These are phyloP conservation scores for Cinara cedri DNA, from an alignment of 2,888 invertebrate genomes.

Conservation along the genomic window DNA sequence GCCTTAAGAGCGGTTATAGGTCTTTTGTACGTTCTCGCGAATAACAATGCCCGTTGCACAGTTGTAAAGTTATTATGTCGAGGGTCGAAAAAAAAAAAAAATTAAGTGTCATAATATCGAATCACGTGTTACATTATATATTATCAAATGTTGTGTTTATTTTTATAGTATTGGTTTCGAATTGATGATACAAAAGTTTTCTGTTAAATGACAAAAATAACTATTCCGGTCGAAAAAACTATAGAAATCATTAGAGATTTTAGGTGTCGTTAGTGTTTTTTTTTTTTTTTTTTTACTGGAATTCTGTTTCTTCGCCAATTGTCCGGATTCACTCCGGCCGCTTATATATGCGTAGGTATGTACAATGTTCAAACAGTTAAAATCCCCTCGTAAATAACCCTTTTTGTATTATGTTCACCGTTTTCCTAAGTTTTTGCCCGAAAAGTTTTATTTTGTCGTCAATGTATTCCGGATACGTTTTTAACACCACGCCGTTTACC, in stretches of 20 bases:
- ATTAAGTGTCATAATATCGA: no score
- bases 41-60: no score
- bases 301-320: not conserved
- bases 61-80: not conserved
- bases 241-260: not conserved
- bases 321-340: not conserved
- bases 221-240: no score
- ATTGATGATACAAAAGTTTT: no score
- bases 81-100: no score
- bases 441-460: slow-evolving; percentile 13
- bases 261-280: not conserved
- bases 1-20: not conserved
- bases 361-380: not conserved
- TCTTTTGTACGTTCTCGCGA: not conserved
- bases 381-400: slow-evolving; percentile 31
- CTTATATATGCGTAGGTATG: not conserved
- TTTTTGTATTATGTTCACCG: not conserved
- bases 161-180: no score
- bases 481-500: slow-evolving; percentile 2
- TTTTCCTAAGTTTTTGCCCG: slow-evolving; percentile 33
- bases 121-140: no score
- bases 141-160: no score
- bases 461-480: slow-evolving; percentile 10
- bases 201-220: no score
- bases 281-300: not conserved